phyloP scores from a whole-genome alignment of 2,797 vertebrate genomes.

The Urocyon cinereoargenteus region DNA sequence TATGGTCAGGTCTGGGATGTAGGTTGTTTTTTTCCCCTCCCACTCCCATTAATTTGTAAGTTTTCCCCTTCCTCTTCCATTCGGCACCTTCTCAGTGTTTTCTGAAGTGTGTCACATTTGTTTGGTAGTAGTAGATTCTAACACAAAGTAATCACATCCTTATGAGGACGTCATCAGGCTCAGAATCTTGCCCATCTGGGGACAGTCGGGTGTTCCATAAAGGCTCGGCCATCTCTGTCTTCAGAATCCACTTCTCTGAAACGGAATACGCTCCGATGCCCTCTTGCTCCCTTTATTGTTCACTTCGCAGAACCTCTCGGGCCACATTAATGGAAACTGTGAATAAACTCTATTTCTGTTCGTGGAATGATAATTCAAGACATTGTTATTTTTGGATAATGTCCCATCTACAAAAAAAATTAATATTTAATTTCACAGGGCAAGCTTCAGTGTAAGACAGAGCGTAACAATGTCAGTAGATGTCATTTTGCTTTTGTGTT shows the following conservation, averaged over 20 bases:
- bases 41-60: neutral
- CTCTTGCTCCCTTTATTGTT: neutral
- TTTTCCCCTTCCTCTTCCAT: neutral
- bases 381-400: slow-evolving; percentile 22
- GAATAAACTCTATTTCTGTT: slow-evolving; percentile 6
- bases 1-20: neutral
- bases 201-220: neutral
- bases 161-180: neutral
- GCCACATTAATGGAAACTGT: neutral
- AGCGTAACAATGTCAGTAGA: neutral
- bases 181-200: neutral
- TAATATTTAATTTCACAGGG: slow-evolving; percentile 29
- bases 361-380: slow-evolving; percentile 1
- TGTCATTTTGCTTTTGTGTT: neutral
- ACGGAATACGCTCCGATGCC: neutral
- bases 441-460: neutral
- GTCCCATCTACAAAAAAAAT: slow-evolving; percentile 21
- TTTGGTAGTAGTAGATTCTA: neutral
- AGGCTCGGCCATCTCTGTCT: neutral
- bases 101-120: neutral
- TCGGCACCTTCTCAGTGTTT: neutral
- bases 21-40: neutral
- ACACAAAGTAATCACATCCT: neutral
- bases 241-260: neutral
- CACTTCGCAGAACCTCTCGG: slow-evolving; percentile 3